These are phyloP conservation scores for Eonycteris spelaea DNA, from an alignment of 2,113 vertebrate species.

Conservation along the genomic window DNA sequence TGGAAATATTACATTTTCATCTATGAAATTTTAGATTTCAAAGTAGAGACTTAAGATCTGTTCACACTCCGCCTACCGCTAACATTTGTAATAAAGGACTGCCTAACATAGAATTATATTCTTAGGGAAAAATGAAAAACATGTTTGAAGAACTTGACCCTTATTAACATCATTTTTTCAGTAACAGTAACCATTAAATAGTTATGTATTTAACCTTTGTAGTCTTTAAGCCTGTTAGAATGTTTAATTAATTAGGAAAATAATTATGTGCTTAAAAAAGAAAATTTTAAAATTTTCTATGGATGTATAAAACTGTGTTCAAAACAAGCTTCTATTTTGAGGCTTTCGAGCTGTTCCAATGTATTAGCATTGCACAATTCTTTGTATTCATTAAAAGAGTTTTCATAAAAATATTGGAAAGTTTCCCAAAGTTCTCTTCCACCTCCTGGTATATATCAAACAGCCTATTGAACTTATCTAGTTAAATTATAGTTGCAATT, in stretches of 20 bases:
- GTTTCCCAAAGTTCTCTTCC: not conserved
- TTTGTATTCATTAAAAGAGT: constrained; percentile 15
- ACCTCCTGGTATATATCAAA: not conserved
- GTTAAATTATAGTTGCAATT: not conserved
- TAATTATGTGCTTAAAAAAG: constrained; percentile 54
- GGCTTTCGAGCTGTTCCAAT: not conserved
- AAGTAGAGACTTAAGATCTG: not conserved
- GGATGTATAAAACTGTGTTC: constrained; percentile 28
- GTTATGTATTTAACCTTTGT: constrained; percentile 63
- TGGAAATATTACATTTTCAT: not conserved
- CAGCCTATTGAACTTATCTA: not conserved
- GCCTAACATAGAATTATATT: constrained; percentile 44
- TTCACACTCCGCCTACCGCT: not conserved
- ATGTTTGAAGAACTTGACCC: constrained; percentile 26
- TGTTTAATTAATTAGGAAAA: constrained; percentile 71
- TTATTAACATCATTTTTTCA: constrained; percentile 44
- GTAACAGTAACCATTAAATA: constrained; percentile 53
- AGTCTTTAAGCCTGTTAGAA: constrained; percentile 44
- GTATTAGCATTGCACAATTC: constrained; percentile 15
- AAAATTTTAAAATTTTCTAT: constrained; percentile 49
- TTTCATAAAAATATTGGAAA: constrained; percentile 40
- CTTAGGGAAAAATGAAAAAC: constrained; percentile 24
- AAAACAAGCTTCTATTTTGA: constrained; percentile 58
- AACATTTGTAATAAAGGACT: constrained; percentile 27
- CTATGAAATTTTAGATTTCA: constrained; percentile 13